These are phyloP conservation scores for Prionchulus punctatus DNA, from an alignment of 2,888 invertebrate species.

Conservation along the genomic window DNA sequence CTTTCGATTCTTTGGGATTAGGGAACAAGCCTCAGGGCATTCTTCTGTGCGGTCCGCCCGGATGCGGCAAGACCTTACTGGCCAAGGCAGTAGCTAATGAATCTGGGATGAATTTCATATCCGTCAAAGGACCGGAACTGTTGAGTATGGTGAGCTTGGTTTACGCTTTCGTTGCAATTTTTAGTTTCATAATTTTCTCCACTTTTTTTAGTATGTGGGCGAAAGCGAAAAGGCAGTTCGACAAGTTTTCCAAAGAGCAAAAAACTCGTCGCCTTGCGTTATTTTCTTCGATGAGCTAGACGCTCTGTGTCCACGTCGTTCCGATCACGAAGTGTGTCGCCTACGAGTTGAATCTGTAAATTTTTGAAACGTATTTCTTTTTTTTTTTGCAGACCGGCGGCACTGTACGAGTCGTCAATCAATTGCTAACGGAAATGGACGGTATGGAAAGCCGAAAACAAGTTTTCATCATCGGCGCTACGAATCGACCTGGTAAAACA, in stretches of 20 bases:
- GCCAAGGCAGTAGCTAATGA: constrained; percentile 98
- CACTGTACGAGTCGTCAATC: constrained; percentile 67
- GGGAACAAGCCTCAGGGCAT: constrained; percentile 62
- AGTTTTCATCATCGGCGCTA: constrained; percentile 86
- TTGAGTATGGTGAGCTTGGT: constrained; percentile 64
- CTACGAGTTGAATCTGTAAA: constrained; percentile 7
- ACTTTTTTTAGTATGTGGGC: constrained; percentile 60
- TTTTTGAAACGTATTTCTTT: neutral
- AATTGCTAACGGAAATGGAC: constrained; percentile 94
- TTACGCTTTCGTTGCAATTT: neutral
- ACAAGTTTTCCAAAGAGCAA: constrained; percentile 81
- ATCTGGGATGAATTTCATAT: constrained; percentile 93
- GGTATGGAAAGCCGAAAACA: constrained; percentile 76
- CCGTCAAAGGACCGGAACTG: constrained; percentile 93
- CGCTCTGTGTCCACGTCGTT: constrained; percentile 74
- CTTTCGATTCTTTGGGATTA: constrained; percentile 60
- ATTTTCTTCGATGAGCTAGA: constrained; percentile 98
- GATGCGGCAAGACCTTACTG: constrained; percentile 67
- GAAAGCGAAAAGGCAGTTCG: constrained; percentile 92
- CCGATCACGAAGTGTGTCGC: constrained; percentile 52
- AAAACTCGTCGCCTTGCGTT: constrained; percentile 88
- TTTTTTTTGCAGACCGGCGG: constrained; percentile 30
- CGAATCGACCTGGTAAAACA: constrained; percentile 71
- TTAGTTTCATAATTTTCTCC: neutral
- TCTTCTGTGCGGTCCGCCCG: constrained; percentile 86